Conservation (phyloP, 2,113 vertebrate genomes). For the Chrysochloris asiatica region DNA sequence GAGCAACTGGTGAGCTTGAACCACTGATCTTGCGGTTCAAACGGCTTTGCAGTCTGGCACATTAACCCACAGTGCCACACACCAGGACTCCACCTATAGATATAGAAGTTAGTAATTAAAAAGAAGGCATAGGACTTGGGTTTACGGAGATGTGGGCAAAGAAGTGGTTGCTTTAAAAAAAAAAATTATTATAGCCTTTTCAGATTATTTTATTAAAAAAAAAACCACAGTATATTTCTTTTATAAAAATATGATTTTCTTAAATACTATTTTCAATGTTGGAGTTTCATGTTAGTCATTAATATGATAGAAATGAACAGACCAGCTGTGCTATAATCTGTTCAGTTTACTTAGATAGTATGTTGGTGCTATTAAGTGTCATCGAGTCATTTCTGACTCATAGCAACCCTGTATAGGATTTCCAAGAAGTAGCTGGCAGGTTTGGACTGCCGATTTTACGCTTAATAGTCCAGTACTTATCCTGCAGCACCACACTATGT, state of each 20-base stretch:
- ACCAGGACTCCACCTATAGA: slow-evolving; percentile 16
- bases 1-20: no score
- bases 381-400: not conserved
- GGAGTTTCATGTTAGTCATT: not conserved
- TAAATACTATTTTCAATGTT: slow-evolving; percentile 13
- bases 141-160: not conserved
- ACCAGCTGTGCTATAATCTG: not conserved
- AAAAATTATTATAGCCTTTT: not conserved
- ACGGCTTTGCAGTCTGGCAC: no score
- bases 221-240: not conserved
- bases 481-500: no score
- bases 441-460: no score
- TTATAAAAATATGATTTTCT: not conserved
- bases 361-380: no score
- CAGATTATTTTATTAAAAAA: not conserved
- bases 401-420: no score
- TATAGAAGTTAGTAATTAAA: not conserved
- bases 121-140: not conserved
- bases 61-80: no score
- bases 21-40: no score
- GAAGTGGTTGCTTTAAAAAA: not conserved
- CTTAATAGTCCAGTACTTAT: no score
- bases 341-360: not conserved
- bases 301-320: not conserved
- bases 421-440: no score